Evolutionary conservation across 2,888 invertebrate species (phyloP).

Genomic region (Mesoligia furuncula): DNA sequence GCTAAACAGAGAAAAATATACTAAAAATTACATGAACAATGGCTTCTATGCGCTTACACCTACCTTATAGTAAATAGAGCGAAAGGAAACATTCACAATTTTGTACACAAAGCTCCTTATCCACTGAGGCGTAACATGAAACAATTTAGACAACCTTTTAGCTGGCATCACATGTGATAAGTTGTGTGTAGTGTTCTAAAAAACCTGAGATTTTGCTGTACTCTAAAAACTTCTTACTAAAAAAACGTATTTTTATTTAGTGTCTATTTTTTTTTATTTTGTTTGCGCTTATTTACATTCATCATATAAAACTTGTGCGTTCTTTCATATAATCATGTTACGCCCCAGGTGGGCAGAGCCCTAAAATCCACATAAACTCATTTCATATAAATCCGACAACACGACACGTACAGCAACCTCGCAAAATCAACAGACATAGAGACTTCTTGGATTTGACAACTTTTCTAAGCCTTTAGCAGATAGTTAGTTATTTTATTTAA

Average conservation of each 20-base stretch:
- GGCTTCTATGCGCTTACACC: constrained; percentile 82
- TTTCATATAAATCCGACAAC: constrained; percentile 52
- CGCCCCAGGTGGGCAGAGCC: constrained; percentile 28
- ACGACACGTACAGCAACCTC: constrained; percentile 56
- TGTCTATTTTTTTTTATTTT: background rate
- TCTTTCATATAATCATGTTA: constrained; percentile 9
- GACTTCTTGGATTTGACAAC: constrained; percentile 53
- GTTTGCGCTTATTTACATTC: constrained; percentile 23
- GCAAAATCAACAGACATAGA: constrained; percentile 60
- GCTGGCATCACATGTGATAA: background rate
- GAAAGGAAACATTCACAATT: constrained; percentile 62
- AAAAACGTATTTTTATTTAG: background rate
- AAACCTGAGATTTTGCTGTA: background rate
- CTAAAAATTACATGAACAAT: constrained; percentile 86
- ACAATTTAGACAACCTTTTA: background rate
- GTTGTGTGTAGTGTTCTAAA: background rate
- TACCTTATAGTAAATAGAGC: constrained; percentile 70
- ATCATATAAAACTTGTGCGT: constrained; percentile 45
- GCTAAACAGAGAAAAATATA: constrained; percentile 85
- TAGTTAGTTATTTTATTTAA: background rate
- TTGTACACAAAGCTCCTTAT: constrained; percentile 62
- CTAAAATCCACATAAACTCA: constrained; percentile 40
- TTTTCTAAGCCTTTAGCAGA: background rate
- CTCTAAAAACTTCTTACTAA: background rate
- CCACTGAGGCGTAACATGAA: constrained; percentile 45